A percentile compares a stretch with the other conserved stretches of the same genome.
These are phyloP conservation scores for Piezodorus guildinii DNA, from an alignment of 1,140 invertebrate species.

Conservation along the genomic window DNA sequence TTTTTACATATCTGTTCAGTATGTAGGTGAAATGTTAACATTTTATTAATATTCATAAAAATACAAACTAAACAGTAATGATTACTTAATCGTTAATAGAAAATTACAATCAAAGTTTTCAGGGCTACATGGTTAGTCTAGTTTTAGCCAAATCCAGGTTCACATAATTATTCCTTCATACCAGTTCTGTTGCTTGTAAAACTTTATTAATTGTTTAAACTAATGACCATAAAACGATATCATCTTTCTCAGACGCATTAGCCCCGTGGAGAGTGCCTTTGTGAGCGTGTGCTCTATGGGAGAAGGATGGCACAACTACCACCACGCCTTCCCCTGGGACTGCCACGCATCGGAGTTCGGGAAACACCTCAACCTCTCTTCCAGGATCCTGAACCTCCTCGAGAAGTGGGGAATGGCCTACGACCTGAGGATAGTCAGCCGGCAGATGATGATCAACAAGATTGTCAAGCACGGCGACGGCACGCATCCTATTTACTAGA, in stretches of 20 bases:
- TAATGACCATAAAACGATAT: too few species aligned
- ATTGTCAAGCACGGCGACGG: background rate
- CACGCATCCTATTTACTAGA: background rate
- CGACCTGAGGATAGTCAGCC: constrained; percentile 44
- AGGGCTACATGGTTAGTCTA: too few species aligned
- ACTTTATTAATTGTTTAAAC: too few species aligned
- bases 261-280: constrained; percentile 53
- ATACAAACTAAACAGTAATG: too few species aligned
- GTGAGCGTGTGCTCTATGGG: constrained; percentile 60
- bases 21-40: too few species aligned
- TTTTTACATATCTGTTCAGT: too few species aligned
- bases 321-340: constrained; percentile 83
- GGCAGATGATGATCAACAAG: constrained; percentile 37
- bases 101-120: too few species aligned
- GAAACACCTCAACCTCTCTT: constrained; percentile 40
- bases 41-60: too few species aligned
- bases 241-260: constrained; percentile 45
- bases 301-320: constrained; percentile 91
- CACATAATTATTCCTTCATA: background rate
- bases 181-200: too few species aligned
- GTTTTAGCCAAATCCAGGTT: too few species aligned
- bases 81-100: too few species aligned
- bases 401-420: constrained; percentile 49
- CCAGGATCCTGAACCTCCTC: constrained; percentile 39
- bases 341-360: constrained; percentile 43